These are phyloP conservation scores for Tetrax tetrax DNA, from an alignment of 2,113 vertebrate species.

Conservation along the genomic window DNA sequence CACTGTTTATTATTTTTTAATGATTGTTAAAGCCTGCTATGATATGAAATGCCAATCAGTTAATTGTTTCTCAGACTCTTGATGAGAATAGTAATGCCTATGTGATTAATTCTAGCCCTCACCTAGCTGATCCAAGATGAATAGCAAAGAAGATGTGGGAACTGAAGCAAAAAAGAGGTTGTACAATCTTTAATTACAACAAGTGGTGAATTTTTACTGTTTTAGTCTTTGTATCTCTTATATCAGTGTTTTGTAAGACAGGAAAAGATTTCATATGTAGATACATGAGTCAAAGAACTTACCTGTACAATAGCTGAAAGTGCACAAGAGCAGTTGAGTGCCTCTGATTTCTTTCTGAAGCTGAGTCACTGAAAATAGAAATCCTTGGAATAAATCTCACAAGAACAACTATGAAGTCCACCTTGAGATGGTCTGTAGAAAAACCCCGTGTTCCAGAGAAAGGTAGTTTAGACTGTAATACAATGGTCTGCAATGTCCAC, in stretches of 20 bases:
- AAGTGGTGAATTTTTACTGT: background rate
- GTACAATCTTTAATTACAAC: background rate
- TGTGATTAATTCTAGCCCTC: background rate
- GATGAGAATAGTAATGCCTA: background rate
- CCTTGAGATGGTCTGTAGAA: background rate
- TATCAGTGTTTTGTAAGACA: background rate
- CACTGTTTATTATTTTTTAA: background rate
- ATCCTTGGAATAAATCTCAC: background rate
- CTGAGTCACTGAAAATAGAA: background rate
- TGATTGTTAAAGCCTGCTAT: background rate
- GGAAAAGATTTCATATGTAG: background rate
- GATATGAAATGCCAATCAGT: background rate
- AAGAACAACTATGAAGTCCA: background rate
- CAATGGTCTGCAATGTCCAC: background rate
- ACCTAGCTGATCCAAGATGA: background rate
- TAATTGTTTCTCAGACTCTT: background rate
- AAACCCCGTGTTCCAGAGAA: background rate
- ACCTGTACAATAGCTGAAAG: background rate
- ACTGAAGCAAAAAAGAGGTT: background rate
- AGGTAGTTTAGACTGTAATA: background rate
- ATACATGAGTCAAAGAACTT: background rate
- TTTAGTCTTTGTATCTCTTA: background rate
- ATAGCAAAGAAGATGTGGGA: background rate
- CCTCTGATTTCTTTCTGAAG: background rate
- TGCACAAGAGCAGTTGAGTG: background rate